phyloP scores from a whole-genome alignment of 2,888 invertebrate genomes.

The Scaptomyza tumidula region DNA sequence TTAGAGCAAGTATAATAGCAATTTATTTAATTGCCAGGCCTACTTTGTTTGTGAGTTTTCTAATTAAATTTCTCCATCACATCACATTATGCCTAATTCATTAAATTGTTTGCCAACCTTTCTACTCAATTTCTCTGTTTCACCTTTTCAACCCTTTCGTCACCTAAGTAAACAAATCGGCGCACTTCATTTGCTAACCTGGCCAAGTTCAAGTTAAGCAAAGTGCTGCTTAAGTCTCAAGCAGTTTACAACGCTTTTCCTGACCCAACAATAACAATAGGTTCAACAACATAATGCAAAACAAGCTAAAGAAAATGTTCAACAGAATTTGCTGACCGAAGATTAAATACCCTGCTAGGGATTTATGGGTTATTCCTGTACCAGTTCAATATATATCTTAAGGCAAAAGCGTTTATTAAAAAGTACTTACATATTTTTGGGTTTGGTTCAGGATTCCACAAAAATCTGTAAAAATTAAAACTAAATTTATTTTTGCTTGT shows the following conservation, averaged over 20 bases:
- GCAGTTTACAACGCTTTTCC: slow-evolving; percentile 62
- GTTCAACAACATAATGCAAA: slow-evolving; percentile 16
- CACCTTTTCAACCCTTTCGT: slow-evolving; percentile 48
- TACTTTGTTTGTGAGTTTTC: slow-evolving; percentile 16
- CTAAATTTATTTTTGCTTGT: background rate
- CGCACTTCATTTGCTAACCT: slow-evolving; percentile 67
- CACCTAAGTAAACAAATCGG: slow-evolving; percentile 71
- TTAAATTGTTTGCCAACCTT: slow-evolving; percentile 15
- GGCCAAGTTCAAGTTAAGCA: slow-evolving; percentile 27
- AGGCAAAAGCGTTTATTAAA: background rate
- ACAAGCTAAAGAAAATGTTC: background rate
- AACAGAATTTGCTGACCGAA: background rate
- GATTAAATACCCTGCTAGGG: background rate
- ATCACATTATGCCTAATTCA: slow-evolving; percentile 49
- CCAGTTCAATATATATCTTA: background rate
- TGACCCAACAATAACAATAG: slow-evolving; percentile 51
- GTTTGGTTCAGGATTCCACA: no score
- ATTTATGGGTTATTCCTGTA: background rate
- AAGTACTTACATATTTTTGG: background rate
- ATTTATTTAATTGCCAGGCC: slow-evolving; percentile 29
- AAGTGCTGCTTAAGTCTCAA: slow-evolving; percentile 55
- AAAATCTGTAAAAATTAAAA: background rate
- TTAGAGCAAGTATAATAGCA: background rate
- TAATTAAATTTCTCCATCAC: slow-evolving; percentile 46
- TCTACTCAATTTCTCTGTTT: background rate